Conservation (phyloP, 2,113 vertebrate species). For the Tichodroma muraria region DNA sequence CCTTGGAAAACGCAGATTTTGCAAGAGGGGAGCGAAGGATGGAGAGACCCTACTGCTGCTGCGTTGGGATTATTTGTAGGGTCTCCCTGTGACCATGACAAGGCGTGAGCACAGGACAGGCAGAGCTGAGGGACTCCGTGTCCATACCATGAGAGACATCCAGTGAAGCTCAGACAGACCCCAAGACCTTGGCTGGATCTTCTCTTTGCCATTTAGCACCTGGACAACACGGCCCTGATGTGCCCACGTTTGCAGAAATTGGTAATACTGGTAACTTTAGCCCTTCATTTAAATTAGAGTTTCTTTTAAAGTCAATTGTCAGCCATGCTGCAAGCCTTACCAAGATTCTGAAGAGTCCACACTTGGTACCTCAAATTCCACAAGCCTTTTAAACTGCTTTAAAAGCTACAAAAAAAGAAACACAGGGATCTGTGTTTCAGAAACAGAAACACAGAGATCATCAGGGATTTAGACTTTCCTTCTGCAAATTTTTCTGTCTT, state of each 20-base stretch:
- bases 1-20: neutral
- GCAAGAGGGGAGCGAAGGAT: neutral
- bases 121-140: neutral
- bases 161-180: neutral
- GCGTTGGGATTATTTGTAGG: neutral
- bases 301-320: neutral
- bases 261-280: neutral
- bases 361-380: neutral
- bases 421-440: too few relatives aligned
- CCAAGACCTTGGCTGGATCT: neutral
- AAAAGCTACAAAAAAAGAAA: too few relatives aligned
- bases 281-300: neutral
- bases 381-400: neutral
- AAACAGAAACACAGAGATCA: neutral
- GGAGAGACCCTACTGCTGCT: neutral
- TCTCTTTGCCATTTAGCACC: neutral
- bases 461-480: neutral
- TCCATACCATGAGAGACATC: neutral
- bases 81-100: neutral
- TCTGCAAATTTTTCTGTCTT: neutral
- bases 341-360: neutral
- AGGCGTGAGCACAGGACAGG: neutral
- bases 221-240: neutral
- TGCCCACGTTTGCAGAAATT: neutral
- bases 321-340: neutral